Evolutionary conservation across 2,888 invertebrate species (phyloP).

Genomic region (Drosophila subquinaria): DNA sequence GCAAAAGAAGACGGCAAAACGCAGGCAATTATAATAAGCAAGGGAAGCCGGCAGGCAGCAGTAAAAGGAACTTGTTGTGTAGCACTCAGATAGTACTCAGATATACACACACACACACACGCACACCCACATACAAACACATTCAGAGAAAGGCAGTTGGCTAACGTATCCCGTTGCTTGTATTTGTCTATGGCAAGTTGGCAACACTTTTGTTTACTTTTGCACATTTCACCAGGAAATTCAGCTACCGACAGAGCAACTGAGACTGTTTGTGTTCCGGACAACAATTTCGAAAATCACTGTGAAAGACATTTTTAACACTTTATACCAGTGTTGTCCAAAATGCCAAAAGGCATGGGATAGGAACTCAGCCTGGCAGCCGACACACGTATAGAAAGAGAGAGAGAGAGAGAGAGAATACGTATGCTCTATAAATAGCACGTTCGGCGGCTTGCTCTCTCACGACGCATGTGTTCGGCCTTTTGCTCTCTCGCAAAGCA

Average conservation of each 20-base stretch:
- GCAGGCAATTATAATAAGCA: slow-evolving; percentile 78
- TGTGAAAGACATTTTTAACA: neutral
- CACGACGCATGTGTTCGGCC: too few species aligned
- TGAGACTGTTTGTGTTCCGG: slow-evolving; percentile 30
- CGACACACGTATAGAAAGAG: too few species aligned
- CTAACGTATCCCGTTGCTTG: slow-evolving; percentile 49
- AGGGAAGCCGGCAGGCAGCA: slow-evolving; percentile 50
- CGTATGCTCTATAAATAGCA: too few species aligned
- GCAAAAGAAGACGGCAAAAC: slow-evolving; percentile 53
- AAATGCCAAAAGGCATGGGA: too few species aligned
- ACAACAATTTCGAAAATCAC: slow-evolving; percentile 7
- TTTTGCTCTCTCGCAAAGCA: too few species aligned
- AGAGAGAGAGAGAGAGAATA: too few species aligned
- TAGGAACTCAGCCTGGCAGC: too few species aligned
- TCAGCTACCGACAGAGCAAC: slow-evolving; percentile 24
- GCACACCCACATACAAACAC: slow-evolving; percentile 3
- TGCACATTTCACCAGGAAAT: slow-evolving; percentile 67
- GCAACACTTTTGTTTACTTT: slow-evolving; percentile 81
- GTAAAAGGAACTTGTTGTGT: slow-evolving; percentile 62
- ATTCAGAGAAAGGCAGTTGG: slow-evolving; percentile 23
- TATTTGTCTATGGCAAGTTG: slow-evolving; percentile 74
- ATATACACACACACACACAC: slow-evolving; percentile 27
- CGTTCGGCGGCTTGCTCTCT: too few species aligned
- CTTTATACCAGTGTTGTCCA: too few species aligned
- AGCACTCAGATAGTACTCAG: slow-evolving; percentile 59